Conservation (phyloP, 2,888 invertebrate genomes). For the Pecten maximus region DNA sequence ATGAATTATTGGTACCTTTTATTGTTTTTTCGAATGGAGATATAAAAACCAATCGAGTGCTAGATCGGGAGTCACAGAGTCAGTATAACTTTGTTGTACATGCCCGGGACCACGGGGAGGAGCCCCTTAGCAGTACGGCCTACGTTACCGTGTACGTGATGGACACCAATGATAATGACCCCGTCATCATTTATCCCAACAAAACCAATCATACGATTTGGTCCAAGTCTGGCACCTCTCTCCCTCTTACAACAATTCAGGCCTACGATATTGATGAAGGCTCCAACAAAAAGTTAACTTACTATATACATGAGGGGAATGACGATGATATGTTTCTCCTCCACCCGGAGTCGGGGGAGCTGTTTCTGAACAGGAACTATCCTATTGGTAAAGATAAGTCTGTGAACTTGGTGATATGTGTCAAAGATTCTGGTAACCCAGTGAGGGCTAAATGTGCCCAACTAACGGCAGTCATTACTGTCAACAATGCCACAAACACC, state of each 20-base stretch:
- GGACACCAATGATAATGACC: slow-evolving; percentile 72
- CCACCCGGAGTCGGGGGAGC: slow-evolving; percentile 48
- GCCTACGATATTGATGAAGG: slow-evolving; percentile 67
- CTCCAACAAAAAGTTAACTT: slow-evolving; percentile 59
- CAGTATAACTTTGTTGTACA: slow-evolving; percentile 67
- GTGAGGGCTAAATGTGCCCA: slow-evolving; percentile 52
- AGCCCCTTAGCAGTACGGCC: slow-evolving; percentile 63
- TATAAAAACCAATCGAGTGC: slow-evolving; percentile 62
- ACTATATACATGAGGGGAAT: slow-evolving; percentile 63
- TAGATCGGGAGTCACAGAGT: slow-evolving; percentile 70
- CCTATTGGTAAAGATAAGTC: slow-evolving; percentile 49
- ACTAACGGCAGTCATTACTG: slow-evolving; percentile 57
- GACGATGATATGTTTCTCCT: slow-evolving; percentile 60
- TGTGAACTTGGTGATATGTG: slow-evolving; percentile 52
- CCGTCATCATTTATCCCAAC: slow-evolving; percentile 71
- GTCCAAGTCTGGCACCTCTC: slow-evolving; percentile 52
- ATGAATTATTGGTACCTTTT: slow-evolving; percentile 65
- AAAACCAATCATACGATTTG: slow-evolving; percentile 67
- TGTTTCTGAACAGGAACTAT: slow-evolving; percentile 49
- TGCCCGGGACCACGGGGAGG: slow-evolving; percentile 67
- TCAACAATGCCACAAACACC: slow-evolving; percentile 61
- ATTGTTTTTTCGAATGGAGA: slow-evolving; percentile 65
- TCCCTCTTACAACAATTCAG: slow-evolving; percentile 55
- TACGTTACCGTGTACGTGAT: slow-evolving; percentile 66
- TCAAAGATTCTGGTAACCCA: slow-evolving; percentile 48